Evolutionary conservation across 1,140 invertebrate species (phyloP).

Genomic region (Hestina assimilis): DNA sequence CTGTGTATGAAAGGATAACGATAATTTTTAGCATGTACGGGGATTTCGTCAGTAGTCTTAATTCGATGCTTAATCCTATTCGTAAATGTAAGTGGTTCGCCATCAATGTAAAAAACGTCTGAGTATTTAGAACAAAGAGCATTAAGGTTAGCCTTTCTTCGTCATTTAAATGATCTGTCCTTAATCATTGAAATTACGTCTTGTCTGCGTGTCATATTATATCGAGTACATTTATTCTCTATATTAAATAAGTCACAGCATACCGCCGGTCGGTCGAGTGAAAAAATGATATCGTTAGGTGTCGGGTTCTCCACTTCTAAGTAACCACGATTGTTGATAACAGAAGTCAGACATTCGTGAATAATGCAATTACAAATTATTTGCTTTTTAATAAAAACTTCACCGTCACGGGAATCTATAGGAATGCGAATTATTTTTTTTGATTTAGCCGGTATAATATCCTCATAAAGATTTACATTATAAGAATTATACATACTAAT

Average conservation of each 20-base stretch:
- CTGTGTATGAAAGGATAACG: slow-evolving; percentile 19
- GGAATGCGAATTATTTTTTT: background rate
- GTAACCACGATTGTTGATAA: background rate
- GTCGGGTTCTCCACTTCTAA: no score
- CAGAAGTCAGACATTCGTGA: background rate
- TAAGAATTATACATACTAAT: background rate
- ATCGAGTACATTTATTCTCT: no score
- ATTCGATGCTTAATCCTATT: no score
- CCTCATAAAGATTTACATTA: background rate
- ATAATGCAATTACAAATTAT: background rate
- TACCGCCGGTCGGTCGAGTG: no score
- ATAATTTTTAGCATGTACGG: slow-evolving; percentile 24
- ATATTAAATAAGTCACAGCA: no score
- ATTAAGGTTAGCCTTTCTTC: no score
- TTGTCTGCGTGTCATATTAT: no score
- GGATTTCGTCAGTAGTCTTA: slow-evolving; percentile 1
- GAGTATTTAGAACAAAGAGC: slow-evolving; percentile 2
- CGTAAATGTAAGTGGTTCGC: slow-evolving; percentile 9
- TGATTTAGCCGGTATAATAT: background rate
- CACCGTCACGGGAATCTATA: background rate
- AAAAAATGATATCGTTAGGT: no score
- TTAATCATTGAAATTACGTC: no score
- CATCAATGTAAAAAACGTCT: slow-evolving; percentile 21
- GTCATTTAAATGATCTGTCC: no score
- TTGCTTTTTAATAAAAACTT: background rate